phyloP scores from a whole-genome alignment of 1,140 invertebrate genomes.

The Proctacanthus coquilletti region DNA sequence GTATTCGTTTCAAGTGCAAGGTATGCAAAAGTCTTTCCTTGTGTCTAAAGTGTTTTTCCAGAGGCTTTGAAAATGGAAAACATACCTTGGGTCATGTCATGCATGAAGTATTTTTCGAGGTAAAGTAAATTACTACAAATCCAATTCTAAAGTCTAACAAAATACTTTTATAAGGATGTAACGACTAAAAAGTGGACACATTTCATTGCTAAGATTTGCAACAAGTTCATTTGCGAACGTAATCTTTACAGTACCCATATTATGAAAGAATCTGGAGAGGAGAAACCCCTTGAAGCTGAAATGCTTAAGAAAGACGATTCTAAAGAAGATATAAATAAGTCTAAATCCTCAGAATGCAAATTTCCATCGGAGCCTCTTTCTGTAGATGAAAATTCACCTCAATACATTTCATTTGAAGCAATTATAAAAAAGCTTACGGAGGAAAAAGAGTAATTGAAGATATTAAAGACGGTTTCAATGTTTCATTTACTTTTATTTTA shows the following conservation, averaged over 20 bases:
- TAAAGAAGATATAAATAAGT: no score
- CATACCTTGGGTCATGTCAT: conserved; percentile 20
- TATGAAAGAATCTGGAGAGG: no score
- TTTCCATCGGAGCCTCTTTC: conserved; percentile 13
- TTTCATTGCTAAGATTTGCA: conserved; percentile 17
- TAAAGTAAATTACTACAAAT: no score
- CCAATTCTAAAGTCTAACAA: no score
- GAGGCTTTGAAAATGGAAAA: conserved; percentile 13
- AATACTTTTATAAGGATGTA: conserved; percentile 12
- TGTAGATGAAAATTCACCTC: no score
- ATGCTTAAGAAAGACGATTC: no score
- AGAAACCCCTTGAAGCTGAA: no score
- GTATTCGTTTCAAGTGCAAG: conserved; percentile 25
- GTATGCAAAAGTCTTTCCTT: conserved; percentile 21
- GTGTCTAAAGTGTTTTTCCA: conserved; percentile 23
- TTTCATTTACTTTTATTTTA: conserved; percentile 7
- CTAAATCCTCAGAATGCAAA: no score
- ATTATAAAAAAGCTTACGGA: conserved; percentile 11
- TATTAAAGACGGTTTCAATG: conserved; percentile 14
- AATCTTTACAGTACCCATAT: no score
- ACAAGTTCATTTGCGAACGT: not conserved
- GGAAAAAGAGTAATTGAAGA: conserved; percentile 4
- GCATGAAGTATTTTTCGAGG: conserved; percentile 23
- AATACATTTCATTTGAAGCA: no score
- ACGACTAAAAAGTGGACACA: conserved; percentile 14